phyloP scores from a whole-genome alignment of 2,113 vertebrate genomes.

The Prinia subflava region DNA sequence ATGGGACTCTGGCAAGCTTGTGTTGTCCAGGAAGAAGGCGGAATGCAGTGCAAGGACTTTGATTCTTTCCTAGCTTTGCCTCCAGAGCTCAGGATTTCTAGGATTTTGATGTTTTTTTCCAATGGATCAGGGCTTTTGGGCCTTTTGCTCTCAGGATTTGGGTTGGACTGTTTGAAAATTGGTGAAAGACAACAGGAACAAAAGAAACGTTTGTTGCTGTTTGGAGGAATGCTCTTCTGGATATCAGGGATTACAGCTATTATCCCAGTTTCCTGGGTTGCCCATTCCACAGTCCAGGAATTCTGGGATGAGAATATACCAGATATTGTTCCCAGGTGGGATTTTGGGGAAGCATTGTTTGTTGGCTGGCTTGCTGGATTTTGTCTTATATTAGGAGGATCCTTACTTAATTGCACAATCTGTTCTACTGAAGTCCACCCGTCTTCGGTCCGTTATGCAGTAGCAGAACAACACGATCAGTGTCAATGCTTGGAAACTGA shows the following conservation, averaged over 20 bases:
- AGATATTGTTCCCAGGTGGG: constrained; percentile 93
- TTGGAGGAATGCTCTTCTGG: constrained; percentile 82
- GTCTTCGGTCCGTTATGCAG: not conserved
- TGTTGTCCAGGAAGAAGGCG: constrained; percentile 88
- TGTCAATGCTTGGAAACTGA: constrained; percentile 49
- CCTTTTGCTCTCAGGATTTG: constrained; percentile 76
- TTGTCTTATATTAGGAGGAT: constrained; percentile 84
- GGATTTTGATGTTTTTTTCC: constrained; percentile 87
- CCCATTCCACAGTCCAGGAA: constrained; percentile 86
- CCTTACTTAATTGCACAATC: constrained; percentile 75
- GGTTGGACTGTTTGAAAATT: constrained; percentile 82
- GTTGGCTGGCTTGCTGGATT: constrained; percentile 90
- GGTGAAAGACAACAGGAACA: constrained; percentile 61
- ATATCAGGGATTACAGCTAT: constrained; percentile 82
- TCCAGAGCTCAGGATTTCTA: constrained; percentile 81
- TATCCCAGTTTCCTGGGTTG: constrained; percentile 86
- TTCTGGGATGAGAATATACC: constrained; percentile 90
- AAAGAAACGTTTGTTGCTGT: constrained; percentile 80
- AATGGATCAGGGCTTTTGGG: constrained; percentile 79
- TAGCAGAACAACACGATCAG: constrained; percentile 19
- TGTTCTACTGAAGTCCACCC: constrained; percentile 5
- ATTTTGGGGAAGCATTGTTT: constrained; percentile 92
- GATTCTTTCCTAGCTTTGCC: constrained; percentile 85
- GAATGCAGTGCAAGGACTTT: constrained; percentile 88
- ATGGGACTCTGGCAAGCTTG: constrained; percentile 91